Base-by-base conservation (phyloP, 1,140 invertebrate species). In the Triops longicaudatus region DNA sequence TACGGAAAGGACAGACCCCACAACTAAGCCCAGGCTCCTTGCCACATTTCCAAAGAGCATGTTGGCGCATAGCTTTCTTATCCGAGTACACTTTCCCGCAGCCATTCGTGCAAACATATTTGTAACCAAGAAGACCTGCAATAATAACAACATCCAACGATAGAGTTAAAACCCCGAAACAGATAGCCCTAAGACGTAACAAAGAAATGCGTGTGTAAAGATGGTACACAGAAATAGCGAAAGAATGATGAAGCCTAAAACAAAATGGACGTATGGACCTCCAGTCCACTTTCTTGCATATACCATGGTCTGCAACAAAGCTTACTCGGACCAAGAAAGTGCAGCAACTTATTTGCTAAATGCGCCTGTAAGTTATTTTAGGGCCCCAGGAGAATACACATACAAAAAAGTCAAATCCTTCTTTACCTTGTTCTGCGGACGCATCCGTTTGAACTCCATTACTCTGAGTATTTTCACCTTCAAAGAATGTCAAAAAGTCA, bases 1-100 rank as follows among this genome's bases (percentile, higher is more conserved):
- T 63, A 63, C 50, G 50, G 50, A 63, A 63, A 14, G 50, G 50
- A 63, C 50, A 63, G 50, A 63, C 50, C 50, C 50, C 10, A 63
- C 50, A 63, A 63, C n/a, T 63, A 63, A 63, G 50, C 50, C 50
- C 50, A 63, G 50, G 50, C 50, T 63, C 50, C 50, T 63, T 63
- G 50, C 50, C 50, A 63, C 50, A 63, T 63, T 22, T 63, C 50
- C 50, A 63, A 22, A 63, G 14, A 6, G 1, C 50, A 63, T 63
- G 50, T 63, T 63, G 50, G 50, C 50, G 50, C 50, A 63, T 63
- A 63, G 50, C 50, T 63, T 63, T 63, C 50, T 17, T 63, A 63
- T 63, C 50, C 50, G 50, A 63, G 50, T 63, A 63, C 17, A 63
- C 50, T 63, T 63, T 63, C 50, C 50, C 50, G 17, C 50, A 63